These are phyloP conservation scores for Musca domestica DNA, from an alignment of 1,140 invertebrate genomes.

Conservation along the genomic window DNA sequence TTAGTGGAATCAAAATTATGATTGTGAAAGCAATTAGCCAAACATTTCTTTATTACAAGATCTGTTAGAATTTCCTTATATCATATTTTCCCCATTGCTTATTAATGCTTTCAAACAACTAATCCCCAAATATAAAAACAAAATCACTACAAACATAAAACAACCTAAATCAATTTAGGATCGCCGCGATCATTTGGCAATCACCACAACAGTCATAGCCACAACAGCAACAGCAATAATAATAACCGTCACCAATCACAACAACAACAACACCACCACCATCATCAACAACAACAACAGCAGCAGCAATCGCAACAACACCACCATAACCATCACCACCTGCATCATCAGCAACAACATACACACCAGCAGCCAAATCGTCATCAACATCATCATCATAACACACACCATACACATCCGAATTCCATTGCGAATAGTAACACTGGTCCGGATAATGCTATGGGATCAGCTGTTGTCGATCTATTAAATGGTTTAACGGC, in stretches of 20 bases:
- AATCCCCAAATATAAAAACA: not conserved
- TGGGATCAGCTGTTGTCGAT: conserved; percentile 20
- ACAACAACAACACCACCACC: not conserved
- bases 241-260: not conserved
- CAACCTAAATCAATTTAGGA: conserved; percentile 51
- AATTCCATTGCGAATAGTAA: not conserved
- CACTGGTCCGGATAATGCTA: not conserved
- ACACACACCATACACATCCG: not conserved
- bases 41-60: too few relatives aligned
- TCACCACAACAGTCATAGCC: not conserved
- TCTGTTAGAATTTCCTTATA: too few relatives aligned
- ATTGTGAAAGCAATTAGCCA: too few relatives aligned
- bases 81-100: not conserved
- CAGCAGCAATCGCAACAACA: not conserved
- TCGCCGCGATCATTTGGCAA: conserved; percentile 46
- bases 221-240: conserved; percentile 33
- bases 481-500: conserved; percentile 41
- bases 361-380: not conserved
- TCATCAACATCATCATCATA: conserved; percentile 30
- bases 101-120: not conserved
- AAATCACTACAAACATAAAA: conserved; percentile 14
- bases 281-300: conserved; percentile 33
- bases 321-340: conserved; percentile 3
- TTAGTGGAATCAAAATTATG: too few relatives aligned
- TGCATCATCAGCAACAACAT: conserved; percentile 30